A percentile compares a stretch with the other conserved stretches of the same genome.
These are phyloP conservation scores for Limnothrissa miodon DNA, from an alignment of 2,113 vertebrate species.

Conservation along the genomic window DNA sequence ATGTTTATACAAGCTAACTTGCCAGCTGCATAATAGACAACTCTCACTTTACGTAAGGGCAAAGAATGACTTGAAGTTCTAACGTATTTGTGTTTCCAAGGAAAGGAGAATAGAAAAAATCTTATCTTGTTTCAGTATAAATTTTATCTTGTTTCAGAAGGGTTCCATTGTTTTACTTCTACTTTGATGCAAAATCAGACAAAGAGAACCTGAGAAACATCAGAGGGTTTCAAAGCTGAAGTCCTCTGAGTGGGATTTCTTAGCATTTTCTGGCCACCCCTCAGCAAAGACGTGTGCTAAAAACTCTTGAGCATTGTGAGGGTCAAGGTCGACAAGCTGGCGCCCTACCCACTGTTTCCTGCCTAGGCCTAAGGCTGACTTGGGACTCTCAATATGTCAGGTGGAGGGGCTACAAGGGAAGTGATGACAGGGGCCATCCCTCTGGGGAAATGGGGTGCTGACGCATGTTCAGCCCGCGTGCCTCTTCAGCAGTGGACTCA, in stretches of 20 bases:
- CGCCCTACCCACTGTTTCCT: conserved; percentile 87
- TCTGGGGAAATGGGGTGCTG: conserved; percentile 68
- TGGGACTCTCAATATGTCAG: conserved; percentile 75
- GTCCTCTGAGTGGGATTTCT: background rate
- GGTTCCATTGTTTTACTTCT: background rate
- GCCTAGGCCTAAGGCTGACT: conserved; percentile 64
- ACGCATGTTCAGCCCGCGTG: conserved; percentile 18
- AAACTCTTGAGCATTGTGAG: conserved; percentile 67
- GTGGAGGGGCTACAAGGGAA: conserved; percentile 80
- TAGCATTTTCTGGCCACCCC: background rate
- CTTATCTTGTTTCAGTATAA: background rate
- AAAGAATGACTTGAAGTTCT: background rate
- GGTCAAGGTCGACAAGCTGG: conserved; percentile 79
- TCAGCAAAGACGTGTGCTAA: conserved; percentile 40
- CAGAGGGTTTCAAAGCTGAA: background rate
- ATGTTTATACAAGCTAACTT: background rate
- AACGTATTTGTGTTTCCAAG: background rate
- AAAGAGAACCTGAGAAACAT: background rate
- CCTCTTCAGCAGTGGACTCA: background rate
- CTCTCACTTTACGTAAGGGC: background rate
- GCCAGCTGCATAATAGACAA: background rate
- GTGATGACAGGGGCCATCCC: conserved; percentile 74
- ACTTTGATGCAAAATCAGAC: background rate
- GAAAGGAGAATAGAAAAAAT: background rate
- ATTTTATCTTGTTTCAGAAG: background rate